Base-by-base conservation (phyloP, 2,888 invertebrate genomes). In the Tolmerus cingulatus region DNA sequence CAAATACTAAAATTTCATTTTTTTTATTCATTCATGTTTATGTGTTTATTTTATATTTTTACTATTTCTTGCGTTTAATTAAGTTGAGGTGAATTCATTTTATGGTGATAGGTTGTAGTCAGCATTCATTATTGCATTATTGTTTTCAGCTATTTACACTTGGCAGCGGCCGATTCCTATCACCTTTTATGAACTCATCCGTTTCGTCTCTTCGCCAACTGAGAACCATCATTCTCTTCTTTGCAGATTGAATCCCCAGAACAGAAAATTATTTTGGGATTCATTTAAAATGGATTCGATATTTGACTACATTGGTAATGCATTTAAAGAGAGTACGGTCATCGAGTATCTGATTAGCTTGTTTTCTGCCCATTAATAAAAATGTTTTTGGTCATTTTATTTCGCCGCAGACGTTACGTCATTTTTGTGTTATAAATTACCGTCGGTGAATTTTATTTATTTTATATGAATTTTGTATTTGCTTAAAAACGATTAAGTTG, bases 1-100 rank as follows among this genome's bases (percentile, higher is more conserved):
- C 93, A 95, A 95, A 93, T 93, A 93, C 90, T 93, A 89, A 90
- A 66, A 27, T 23, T 82, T 66, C 16, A 9, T 37, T 19, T 40
- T 84, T 40, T 16, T 66, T 57, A 30, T 76, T 19, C 74, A 30
- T 85, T 86, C 37, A 84, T 74, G 43, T 86, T 86, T 43, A 76
- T 74, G 23, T 5, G 5, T 40, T 34, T 66, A 40, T 43, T 34
- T 86, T 46, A 76, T 76, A 27, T 51, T 66, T 85, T 23, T 66
- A 66, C 66, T 19, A 8, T 66, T 66, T 66, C 7, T 66, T 66
- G 57, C 9, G 23, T 66, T 66, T 66, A 66, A 14, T 12, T 27
- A 23, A 66, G 27, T 23, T 19, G 27, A 66, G 66, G 51, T 51
- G 51, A 51, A 51, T 51, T 51, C 51, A 51, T 51, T 51, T 51